Conservation (phyloP, 2,888 invertebrate species). For the Euclidia mi region DNA sequence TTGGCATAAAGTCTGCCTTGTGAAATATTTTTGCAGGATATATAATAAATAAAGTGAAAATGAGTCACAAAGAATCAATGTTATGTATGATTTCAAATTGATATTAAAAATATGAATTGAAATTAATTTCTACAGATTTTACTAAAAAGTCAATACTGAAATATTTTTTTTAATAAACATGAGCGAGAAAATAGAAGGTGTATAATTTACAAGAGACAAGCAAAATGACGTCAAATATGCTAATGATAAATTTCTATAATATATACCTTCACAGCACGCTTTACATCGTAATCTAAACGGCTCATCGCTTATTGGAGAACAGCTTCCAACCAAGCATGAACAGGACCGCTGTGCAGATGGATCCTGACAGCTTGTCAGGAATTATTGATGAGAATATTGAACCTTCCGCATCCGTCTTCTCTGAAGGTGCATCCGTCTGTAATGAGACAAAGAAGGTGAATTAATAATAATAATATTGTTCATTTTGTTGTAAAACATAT, state of each 20-base stretch:
- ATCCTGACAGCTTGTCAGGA: slow-evolving; percentile 88
- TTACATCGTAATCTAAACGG: slow-evolving; percentile 4
- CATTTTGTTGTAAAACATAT: too few relatives aligned
- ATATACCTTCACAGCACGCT: slow-evolving; percentile 21
- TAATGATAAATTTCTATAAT: slow-evolving; percentile 35
- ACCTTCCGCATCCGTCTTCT: slow-evolving; percentile 69
- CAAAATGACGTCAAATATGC: slow-evolving; percentile 21
- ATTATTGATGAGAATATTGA: slow-evolving; percentile 90
- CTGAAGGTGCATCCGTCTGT: slow-evolving; percentile 75
- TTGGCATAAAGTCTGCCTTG: too few relatives aligned
- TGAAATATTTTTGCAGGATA: too few relatives aligned
- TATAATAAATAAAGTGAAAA: too few relatives aligned
- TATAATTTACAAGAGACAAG: background rate
- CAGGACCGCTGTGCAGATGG: slow-evolving; percentile 91
- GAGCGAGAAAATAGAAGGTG: too few relatives aligned
- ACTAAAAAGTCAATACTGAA: too few relatives aligned
- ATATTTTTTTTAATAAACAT: too few relatives aligned
- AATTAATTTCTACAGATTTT: too few relatives aligned
- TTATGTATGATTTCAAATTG: too few relatives aligned
- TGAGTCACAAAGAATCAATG: too few relatives aligned
- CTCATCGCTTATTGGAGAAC: slow-evolving; percentile 89
- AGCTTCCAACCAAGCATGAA: slow-evolving; percentile 91
- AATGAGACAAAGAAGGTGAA: slow-evolving; percentile 52
- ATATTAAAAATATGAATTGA: too few relatives aligned
- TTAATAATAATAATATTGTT: background rate